Percentiles rank a stretch among this genome's conserved stretches.
Conservation (phyloP, 2,113 vertebrate genomes). For the Spilogale gracilis region DNA sequence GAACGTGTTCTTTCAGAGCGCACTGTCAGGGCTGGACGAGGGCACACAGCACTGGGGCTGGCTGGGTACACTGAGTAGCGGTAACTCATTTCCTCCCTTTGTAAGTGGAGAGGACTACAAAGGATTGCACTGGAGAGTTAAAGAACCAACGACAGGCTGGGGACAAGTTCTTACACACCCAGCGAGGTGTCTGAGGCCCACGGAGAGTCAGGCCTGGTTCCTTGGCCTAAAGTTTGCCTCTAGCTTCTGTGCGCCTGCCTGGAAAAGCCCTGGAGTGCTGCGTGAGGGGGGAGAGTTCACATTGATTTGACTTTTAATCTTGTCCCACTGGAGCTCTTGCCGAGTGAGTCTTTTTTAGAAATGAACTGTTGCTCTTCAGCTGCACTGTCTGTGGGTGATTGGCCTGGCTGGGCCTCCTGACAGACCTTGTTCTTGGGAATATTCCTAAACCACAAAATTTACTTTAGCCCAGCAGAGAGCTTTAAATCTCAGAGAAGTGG, state of each 20-base stretch:
- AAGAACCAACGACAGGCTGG: constrained; percentile 11
- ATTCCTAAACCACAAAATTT: neutral
- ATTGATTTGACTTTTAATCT: neutral
- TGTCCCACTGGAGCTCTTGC: neutral
- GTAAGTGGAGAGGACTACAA: neutral
- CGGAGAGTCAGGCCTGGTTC: neutral
- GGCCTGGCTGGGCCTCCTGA: neutral
- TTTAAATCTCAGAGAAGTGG: neutral
- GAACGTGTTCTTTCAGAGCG: neutral
- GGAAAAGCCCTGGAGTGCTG: neutral
- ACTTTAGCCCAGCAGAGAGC: neutral
- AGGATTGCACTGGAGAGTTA: constrained; percentile 21
- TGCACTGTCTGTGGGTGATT: neutral
- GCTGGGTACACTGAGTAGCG: neutral
- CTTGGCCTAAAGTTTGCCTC: neutral
- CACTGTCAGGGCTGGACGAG: neutral
- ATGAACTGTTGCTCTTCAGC: neutral
- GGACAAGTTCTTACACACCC: neutral
- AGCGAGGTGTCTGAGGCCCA: neutral
- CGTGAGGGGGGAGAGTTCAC: neutral
- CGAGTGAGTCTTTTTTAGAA: constrained; percentile 3
- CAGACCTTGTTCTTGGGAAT: neutral
- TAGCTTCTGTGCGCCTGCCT: neutral
- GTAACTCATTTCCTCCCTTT: neutral
- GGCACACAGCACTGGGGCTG: neutral